Evolutionary conservation across 2,888 invertebrate genomes (phyloP).

Genomic region (Scaptomyza polygonia): DNA sequence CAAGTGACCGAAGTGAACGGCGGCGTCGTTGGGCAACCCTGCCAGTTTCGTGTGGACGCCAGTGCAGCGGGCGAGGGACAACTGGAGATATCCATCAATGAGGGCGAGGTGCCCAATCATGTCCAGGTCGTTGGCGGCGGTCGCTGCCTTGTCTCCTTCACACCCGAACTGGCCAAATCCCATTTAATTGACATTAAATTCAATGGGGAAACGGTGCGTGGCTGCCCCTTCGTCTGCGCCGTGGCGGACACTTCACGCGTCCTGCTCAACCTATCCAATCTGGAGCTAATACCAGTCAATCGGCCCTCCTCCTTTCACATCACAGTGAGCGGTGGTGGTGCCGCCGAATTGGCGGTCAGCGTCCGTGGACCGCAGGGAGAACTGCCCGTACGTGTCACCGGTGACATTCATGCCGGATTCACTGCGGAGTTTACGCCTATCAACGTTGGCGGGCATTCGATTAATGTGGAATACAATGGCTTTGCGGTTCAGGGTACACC

Average conservation of each 20-base stretch:
- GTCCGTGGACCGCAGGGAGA: conserved; percentile 94
- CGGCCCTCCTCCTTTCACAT: conserved; percentile 91
- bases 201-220: conserved; percentile 96
- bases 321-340: conserved; percentile 88
- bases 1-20: conserved; percentile 97
- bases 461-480: conserved; percentile 95
- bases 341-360: conserved; percentile 94
- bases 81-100: conserved; percentile 99
- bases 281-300: conserved; percentile 94
- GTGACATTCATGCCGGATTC: conserved; percentile 94
- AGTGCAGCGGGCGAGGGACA: conserved; percentile 99
- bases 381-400: conserved; percentile 94
- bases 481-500: conserved; percentile 95
- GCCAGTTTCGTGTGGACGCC: conserved; percentile 99
- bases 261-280: conserved; percentile 89
- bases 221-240: conserved; percentile 95
- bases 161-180: conserved; percentile 94
- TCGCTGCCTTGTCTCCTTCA: conserved; percentile 96
- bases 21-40: conserved; percentile 97
- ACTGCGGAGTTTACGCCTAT: conserved; percentile 96
- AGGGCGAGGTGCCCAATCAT: conserved; percentile 99
- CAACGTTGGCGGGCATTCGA: conserved; percentile 96
- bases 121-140: conserved; percentile 98
- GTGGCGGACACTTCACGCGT: conserved; percentile 92
- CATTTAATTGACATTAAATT: conserved; percentile 98